Base-by-base conservation (phyloP, 2,888 invertebrate species). In the Sepioteuthis lessoniana region DNA sequence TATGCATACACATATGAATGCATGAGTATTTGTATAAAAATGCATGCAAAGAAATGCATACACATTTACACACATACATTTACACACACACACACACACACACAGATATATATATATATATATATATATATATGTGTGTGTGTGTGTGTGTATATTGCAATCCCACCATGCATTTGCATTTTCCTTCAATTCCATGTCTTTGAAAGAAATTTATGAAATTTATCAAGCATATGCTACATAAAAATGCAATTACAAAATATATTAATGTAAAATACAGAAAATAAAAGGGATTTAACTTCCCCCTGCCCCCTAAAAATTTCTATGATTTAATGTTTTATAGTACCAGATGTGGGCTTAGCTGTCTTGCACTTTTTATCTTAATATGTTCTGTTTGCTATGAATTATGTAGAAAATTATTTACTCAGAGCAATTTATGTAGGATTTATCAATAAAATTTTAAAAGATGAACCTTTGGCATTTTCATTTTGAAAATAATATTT, bases 151-250 rank as follows among this genome's bases (percentile, higher is more conserved):
- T 76, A 76, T 76, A 76, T 13, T 4, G 5, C 2, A n/a, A 76
- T 76, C 13, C n/a, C 25, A 76, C 10, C n/a, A 16, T n/a, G 19
- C 13, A n/a, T 76, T 10, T 76, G 76, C 76, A 76, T 16, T 76
- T 76, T 76, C 4, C 76, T 76, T 76, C 16, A 10, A 76, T n/a
- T n/a, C 13, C n/a, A 76, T 76, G 13, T 76, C n/a, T 76, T 76
- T n/a, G 76, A 76, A 76, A 76, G 76, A n/a, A 76, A 76, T 76
- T 76, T 76, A 76, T 76, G n/a, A 76, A 76, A 76, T 76, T 76
- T 76, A n/a, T n/a, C n/a, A 76, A 76, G 10, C 76, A 76, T 35
- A 76, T 76, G 76, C 76, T 16, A 2, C 31, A 76, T 35, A 76
- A 76, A 76, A 76, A 76, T n/a, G 76, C n/a, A n/a, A 76, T 76